Evolutionary conservation across 1,140 invertebrate genomes (phyloP).

Genomic region (Oedothorax gibbosus): DNA sequence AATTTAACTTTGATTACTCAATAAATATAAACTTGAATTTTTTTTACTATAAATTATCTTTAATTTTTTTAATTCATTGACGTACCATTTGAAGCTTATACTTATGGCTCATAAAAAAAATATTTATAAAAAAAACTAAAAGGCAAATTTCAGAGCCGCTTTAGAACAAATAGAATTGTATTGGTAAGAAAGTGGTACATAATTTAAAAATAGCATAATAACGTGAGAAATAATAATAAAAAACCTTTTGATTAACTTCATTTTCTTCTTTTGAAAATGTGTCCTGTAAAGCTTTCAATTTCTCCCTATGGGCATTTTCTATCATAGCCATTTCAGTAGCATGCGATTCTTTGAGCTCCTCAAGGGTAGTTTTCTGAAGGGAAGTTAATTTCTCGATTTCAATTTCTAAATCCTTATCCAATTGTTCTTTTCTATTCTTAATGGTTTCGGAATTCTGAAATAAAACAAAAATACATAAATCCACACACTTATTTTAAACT

Average conservation of each 20-base stretch:
- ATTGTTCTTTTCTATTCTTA: constrained; percentile 1
- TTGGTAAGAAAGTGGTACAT: neutral
- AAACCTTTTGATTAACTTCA: neutral
- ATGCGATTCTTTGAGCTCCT: constrained; percentile 34
- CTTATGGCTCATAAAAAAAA: too few relatives aligned
- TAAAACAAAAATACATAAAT: neutral
- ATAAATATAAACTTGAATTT: too few relatives aligned
- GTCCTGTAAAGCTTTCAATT: constrained; percentile 7
- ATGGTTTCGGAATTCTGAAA: constrained; percentile 20
- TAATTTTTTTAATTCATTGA: too few relatives aligned
- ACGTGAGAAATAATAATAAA: neutral
- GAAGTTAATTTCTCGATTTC: constrained; percentile 31
- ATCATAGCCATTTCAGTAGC: constrained; percentile 23
- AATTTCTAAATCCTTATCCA: constrained; percentile 10
- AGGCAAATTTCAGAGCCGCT: too few relatives aligned
- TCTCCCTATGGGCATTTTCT: constrained; percentile 27
- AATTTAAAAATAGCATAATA: neutral
- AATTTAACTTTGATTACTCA: too few relatives aligned
- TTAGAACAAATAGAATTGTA: neutral
- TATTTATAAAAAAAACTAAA: too few relatives aligned
- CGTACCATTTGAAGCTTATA: too few relatives aligned
- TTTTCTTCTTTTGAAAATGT: constrained; percentile 1
- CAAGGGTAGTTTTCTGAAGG: neutral
- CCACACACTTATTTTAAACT: too few relatives aligned
- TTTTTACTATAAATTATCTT: too few relatives aligned